Percentiles rank a stretch among this genome's conserved stretches.
phyloP scores from a whole-genome alignment of 1,140 invertebrate species.

The Ericerus pela region DNA sequence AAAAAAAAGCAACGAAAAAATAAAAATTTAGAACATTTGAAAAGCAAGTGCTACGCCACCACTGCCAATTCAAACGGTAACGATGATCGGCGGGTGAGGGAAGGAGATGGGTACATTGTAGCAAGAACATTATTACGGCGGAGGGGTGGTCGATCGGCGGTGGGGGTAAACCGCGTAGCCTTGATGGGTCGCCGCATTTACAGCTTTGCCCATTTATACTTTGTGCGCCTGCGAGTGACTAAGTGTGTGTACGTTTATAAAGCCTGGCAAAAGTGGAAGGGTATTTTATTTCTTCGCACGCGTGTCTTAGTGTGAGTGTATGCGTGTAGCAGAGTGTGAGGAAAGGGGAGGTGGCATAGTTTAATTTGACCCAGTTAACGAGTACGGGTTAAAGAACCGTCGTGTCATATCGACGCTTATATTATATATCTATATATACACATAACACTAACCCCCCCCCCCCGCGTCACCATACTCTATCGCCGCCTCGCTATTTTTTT shows the following conservation, averaged over 20 bases:
- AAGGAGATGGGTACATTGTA: background rate
- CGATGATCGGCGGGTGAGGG: too few species aligned
- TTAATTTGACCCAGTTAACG: constrained; percentile 10
- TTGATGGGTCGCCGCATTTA: constrained; percentile 9
- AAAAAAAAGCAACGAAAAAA: too few species aligned
- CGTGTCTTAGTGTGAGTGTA: background rate
- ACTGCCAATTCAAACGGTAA: too few species aligned
- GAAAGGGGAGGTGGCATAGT: constrained; percentile 9
- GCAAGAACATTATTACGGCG: too few species aligned
- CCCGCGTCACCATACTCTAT: background rate
- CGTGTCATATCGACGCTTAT: constrained; percentile 8
- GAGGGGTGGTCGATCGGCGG: background rate
- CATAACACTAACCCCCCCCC: background rate
- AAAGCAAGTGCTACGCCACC: too few species aligned
- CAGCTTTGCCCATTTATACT: background rate
- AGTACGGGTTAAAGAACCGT: constrained; percentile 9
- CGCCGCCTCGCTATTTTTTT: background rate
- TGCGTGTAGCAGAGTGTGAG: too few species aligned
- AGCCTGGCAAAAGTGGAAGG: background rate
- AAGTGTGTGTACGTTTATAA: background rate
- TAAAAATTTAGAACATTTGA: too few species aligned
- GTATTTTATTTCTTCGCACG: background rate
- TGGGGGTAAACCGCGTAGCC: background rate
- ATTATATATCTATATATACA: background rate
- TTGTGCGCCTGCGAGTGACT: background rate